Evolutionary conservation across 2,113 vertebrate species (phyloP).

Genomic region (Heterotilapia buettikoferi): DNA sequence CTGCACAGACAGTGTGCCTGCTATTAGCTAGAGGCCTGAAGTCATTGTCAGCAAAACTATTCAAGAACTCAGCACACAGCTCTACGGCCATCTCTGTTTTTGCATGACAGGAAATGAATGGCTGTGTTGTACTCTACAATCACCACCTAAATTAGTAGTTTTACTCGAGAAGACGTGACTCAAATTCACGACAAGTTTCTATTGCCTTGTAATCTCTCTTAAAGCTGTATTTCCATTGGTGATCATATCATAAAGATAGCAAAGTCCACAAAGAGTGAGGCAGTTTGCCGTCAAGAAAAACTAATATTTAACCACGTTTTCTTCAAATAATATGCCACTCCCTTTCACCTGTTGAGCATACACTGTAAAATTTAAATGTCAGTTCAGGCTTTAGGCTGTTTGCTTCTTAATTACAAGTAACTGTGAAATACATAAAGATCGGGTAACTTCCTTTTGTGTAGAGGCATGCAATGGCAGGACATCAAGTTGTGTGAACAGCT

Average conservation of each 20-base stretch:
- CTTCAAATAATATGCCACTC: not conserved
- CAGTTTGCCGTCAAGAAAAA: not conserved
- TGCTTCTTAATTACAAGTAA: not conserved
- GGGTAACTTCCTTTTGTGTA: not conserved
- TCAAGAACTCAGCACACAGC: not conserved
- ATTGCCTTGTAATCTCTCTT: not conserved
- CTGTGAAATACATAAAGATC: not conserved
- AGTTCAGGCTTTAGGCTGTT: not conserved
- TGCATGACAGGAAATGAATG: not conserved
- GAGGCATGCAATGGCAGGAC: not conserved
- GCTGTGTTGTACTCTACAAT: not conserved
- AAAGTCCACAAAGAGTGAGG: constrained; percentile 36
- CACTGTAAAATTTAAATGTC: not conserved
- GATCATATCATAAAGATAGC: not conserved
- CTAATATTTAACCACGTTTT: constrained; percentile 45
- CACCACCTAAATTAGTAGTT: not conserved
- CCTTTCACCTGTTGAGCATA: not conserved
- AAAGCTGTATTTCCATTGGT: not conserved
- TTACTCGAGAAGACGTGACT: not conserved
- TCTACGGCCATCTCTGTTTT: not conserved
- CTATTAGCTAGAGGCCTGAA: not conserved
- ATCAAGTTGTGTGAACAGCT: not conserved
- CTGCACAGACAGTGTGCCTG: not conserved
- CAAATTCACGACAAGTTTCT: not conserved
- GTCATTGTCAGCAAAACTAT: not conserved